Conservation (phyloP, 2,888 invertebrate species). For the Malthinus flaveolus region DNA sequence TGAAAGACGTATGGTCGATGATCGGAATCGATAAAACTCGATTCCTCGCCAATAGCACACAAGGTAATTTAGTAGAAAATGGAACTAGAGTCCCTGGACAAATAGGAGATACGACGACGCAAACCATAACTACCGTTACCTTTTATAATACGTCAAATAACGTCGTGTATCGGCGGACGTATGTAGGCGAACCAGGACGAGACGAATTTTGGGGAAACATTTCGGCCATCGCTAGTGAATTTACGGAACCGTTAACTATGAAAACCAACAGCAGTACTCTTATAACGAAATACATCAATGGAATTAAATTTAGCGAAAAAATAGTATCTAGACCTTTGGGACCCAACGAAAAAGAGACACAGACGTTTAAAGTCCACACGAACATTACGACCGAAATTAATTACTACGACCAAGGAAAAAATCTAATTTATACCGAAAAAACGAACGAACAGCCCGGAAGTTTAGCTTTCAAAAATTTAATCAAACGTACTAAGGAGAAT, state of each 20-base stretch:
- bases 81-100: not conserved
- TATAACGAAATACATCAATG: slow-evolving; percentile 5
- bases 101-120: not conserved
- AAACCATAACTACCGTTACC: slow-evolving; percentile 7
- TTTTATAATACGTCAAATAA: slow-evolving; percentile 10
- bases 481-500: slow-evolving; percentile 8
- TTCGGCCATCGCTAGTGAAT: slow-evolving; percentile 4
- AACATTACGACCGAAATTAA: slow-evolving; percentile 7
- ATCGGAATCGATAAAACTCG: not conserved
- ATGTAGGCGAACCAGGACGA: slow-evolving; percentile 6
- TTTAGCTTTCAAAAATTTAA: slow-evolving; percentile 8
- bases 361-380: slow-evolving; percentile 2
- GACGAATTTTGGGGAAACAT: slow-evolving; percentile 18
- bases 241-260: slow-evolving; percentile 2
- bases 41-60: not conserved
- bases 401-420: slow-evolving; percentile 4
- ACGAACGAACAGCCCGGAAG: slow-evolving; percentile 12
- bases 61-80: not conserved
- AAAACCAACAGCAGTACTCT: slow-evolving; percentile 8
- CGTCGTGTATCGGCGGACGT: not conserved
- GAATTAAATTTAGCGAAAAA: not conserved
- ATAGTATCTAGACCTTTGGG: not conserved
- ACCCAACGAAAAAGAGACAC: not conserved
- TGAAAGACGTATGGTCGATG: slow-evolving; percentile 13
- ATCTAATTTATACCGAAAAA: slow-evolving; percentile 12